Base-by-base conservation (phyloP, 2,888 invertebrate species). In the Masnerella sp. region DNA sequence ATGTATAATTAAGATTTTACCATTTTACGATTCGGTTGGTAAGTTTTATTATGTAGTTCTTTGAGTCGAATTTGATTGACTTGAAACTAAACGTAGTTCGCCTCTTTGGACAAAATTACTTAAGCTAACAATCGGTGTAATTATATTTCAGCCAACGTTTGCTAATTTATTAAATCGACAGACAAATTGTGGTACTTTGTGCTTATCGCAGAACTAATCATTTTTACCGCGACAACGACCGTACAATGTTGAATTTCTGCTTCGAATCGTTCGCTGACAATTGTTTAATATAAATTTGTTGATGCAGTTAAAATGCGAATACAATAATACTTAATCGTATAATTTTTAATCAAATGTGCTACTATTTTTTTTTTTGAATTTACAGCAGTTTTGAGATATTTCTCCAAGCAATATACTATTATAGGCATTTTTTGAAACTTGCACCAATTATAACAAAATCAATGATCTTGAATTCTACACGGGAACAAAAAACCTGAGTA, bases 111-210 rank as follows among this genome's bases (percentile, higher is more conserved):
- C 30, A 4, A 14, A 43, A 56, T 32, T 45, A 25, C 43, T 45
- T 43, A 15, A 17, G 25, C 47, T 38, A 47, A 49, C 22, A 28
- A 54, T 25, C 14, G 15, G 40, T 54, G 8, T 20, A 25, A 15
- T 42, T 56, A 56, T 28, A 17, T 54, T 54, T 54, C 40, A 14
- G 40, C 40, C 38, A 40, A 54, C 17, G 30, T 42, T 32, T 20
- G 12, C 43, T 43, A 56, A 56, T 56, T n/a, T 25, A 15, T 25
- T 49, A 30, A 38, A 38, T 38, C 28, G 18, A 38, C 45, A 17
- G 15, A 38, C 38, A 11, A 59, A 17, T 15, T 22, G 34, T 47
- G 38, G 47, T n/a, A 40, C 18, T 49, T 61, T 61, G 61, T 61
- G 49, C 61, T 59, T 45, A 32, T 42, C 30, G 32, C 42, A 17